A percentile compares a stretch with the other conserved stretches of the same genome.
phyloP scores from a whole-genome alignment of 2,888 invertebrate species.

The Neelides folsomi region DNA sequence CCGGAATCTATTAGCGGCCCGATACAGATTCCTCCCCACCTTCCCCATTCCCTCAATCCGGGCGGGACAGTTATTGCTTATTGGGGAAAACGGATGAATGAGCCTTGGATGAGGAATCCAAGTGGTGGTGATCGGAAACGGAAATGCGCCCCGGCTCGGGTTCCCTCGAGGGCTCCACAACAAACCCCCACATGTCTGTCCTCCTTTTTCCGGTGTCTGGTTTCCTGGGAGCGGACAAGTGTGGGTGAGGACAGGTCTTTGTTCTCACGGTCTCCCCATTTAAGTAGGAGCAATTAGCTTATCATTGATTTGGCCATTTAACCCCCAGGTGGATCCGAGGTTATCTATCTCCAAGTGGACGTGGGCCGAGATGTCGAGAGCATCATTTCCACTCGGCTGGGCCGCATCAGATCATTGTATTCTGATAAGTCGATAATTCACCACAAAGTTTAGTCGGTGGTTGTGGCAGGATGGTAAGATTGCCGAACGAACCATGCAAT shows the following conservation, averaged over 20 bases:
- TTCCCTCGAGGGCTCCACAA: conserved; percentile 12
- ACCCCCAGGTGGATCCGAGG: too few species aligned
- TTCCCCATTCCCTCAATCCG: background rate
- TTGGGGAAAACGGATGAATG: background rate
- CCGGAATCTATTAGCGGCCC: background rate
- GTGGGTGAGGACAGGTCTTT: too few species aligned
- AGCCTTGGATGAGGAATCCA: background rate
- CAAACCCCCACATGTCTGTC: conserved; percentile 3
- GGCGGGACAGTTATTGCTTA: background rate
- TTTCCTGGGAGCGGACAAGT: conserved; percentile 13
- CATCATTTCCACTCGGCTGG: conserved; percentile 29
- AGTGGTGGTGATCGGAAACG: conserved; percentile 25
- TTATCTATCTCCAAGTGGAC: too few species aligned
- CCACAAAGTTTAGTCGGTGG: conserved; percentile 20
- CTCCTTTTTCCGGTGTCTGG: conserved; percentile 33
- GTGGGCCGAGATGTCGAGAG: background rate
- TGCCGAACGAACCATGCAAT: conserved; percentile 17
- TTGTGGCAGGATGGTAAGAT: conserved; percentile 9
- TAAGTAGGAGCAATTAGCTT: too few species aligned
- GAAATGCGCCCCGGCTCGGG: conserved; percentile 28
- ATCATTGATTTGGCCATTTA: too few species aligned
- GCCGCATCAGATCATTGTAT: conserved; percentile 22
- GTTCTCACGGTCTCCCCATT: too few species aligned
- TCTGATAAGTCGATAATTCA: conserved; percentile 23
- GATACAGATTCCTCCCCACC: background rate